Base-by-base conservation (phyloP, 2,888 invertebrate genomes). In the Tigriopus californicus region DNA sequence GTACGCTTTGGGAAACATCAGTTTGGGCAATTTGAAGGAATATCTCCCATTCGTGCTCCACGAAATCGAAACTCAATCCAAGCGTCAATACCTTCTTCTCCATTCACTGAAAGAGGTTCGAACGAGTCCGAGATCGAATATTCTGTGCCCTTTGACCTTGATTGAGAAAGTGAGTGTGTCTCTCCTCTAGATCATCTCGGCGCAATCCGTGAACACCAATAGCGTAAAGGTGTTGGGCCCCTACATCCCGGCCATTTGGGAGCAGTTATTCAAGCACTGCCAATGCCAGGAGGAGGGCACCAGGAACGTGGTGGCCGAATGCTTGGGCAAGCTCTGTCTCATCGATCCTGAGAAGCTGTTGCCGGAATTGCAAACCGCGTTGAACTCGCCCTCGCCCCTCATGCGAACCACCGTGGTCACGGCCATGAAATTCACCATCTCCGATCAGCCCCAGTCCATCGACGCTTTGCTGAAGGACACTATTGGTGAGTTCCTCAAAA, bases 281-380 rank as follows among this genome's bases (percentile, higher is more conserved):
- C 91, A 94, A 71, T 95, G 94, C 69, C 81, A 82, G 1, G 98
- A 98, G 73, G 98, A 99, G 73, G 97, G 98, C 46, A 95, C 97
- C 8, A 79, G 98, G 62, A 97, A 97, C 72, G 95, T 99, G 5
- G 97, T 98, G 1, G 92, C 98, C 0, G 98, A 99, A 74, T 99
- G 98, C 71, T 77, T 98, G 64, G 98, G 80, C 13, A 95, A 95
- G 74, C 76, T 98, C 61, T 95, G 95, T 42, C 76, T 97, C 56
- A 83, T 97, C 61, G 90, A 95, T 72, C 95, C 97, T 0, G 78
- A 79, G 59, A 80, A 80, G 63, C 76, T 97, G 58, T 74, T 99
- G 66, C 88, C 91, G n/a, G 80, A 84, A 66, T 75, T 98, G 61
- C 85, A 89, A 68, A 80, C 81, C 64, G 86, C 87, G 58, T 73